phyloP scores from a whole-genome alignment of 2,797 vertebrate genomes.

The Pempheris klunzingeri region DNA sequence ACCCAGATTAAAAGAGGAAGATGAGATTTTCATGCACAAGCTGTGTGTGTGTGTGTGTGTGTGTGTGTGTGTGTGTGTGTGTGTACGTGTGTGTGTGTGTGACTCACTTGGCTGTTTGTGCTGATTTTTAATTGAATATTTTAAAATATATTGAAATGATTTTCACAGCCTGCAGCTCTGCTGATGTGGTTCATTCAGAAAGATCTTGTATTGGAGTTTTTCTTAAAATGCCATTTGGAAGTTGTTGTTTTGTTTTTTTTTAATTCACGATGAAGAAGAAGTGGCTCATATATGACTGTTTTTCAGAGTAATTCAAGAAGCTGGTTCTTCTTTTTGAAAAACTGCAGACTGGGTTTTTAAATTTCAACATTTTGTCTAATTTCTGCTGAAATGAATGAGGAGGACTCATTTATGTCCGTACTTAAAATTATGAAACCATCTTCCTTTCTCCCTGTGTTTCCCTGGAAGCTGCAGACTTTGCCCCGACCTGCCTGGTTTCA shows the following conservation, averaged over 20 bases:
- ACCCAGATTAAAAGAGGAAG: constrained; percentile 3
- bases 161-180: too few relatives aligned
- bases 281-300: not conserved
- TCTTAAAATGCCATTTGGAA: not conserved
- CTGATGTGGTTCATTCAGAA: not conserved
- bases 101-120: not conserved
- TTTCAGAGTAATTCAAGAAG: too few relatives aligned
- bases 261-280: too few relatives aligned
- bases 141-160: not conserved
- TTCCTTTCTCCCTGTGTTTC: not conserved
- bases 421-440: too few relatives aligned
- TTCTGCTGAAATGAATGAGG: not conserved
- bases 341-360: too few relatives aligned
- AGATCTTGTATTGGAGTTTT: not conserved
- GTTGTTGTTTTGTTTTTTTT: not conserved
- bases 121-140: not conserved
- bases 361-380: too few relatives aligned
- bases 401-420: not conserved
- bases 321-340: too few relatives aligned
- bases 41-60: not conserved
- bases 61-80: not conserved
- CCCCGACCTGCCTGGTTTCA: not conserved
- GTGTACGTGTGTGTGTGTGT: not conserved
- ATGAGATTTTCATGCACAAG: not conserved
- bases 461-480: not conserved